Conservation (phyloP, 2,113 vertebrate genomes). For the Sinocyclocheilus anophthalmus region DNA sequence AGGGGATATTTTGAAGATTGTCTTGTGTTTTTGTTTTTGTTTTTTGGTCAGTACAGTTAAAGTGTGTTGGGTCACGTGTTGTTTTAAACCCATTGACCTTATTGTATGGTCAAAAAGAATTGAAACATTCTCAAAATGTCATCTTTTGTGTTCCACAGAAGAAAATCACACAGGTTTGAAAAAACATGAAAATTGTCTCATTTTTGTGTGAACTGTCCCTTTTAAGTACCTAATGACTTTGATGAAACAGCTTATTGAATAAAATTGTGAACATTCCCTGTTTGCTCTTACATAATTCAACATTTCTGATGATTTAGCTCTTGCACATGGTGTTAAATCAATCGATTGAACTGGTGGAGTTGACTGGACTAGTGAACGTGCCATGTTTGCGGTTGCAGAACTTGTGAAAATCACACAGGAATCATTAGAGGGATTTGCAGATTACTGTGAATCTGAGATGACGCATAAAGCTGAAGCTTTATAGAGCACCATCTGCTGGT, state of each 20-base stretch:
- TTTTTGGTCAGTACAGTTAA: too few relatives aligned
- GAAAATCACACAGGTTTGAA: too few relatives aligned
- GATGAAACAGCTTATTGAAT: not conserved
- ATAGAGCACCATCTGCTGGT: slow-evolving; percentile 23
- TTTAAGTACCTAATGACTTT: not conserved
- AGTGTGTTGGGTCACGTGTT: too few relatives aligned
- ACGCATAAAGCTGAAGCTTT: not conserved
- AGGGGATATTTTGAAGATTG: too few relatives aligned
- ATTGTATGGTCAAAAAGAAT: too few relatives aligned
- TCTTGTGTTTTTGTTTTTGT: too few relatives aligned
- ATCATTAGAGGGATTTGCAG: slow-evolving; percentile 47
- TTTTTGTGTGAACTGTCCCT: not conserved
- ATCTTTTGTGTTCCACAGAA: too few relatives aligned
- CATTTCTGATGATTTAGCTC: slow-evolving; percentile 10
- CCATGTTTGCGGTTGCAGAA: slow-evolving; percentile 46
- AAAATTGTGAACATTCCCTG: not conserved
- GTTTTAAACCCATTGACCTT: too few relatives aligned
- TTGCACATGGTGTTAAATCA: slow-evolving; percentile 27
- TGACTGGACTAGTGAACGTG: slow-evolving; percentile 19
- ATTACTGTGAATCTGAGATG: slow-evolving; percentile 29
- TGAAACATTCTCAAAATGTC: too few relatives aligned
- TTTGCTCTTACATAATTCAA: not conserved
- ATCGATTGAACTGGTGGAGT: slow-evolving; percentile 23
- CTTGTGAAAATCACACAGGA: slow-evolving; percentile 48
- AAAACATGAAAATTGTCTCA: too few relatives aligned